Conservation (phyloP, 1,140 invertebrate species). For the Galleria mellonella region DNA sequence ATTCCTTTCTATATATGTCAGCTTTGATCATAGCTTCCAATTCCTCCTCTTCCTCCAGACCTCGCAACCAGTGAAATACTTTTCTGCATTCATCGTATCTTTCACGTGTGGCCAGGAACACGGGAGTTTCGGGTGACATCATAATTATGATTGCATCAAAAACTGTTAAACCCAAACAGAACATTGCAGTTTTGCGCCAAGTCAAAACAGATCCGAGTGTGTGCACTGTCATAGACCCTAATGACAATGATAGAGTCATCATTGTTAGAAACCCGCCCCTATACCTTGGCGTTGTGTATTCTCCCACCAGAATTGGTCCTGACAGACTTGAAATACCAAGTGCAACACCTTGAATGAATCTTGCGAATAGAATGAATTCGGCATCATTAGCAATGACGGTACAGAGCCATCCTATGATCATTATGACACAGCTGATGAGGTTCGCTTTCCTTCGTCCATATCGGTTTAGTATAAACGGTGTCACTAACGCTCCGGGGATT, state of each 20-base stretch:
- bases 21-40: conserved; percentile 26
- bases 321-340: conserved; percentile 3
- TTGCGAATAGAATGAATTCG: background rate
- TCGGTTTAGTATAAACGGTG: conserved; percentile 13
- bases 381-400: background rate
- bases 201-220: conserved; percentile 19
- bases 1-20: conserved; percentile 11
- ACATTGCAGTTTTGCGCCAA: conserved; percentile 15
- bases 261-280: conserved; percentile 25
- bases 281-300: conserved; percentile 6
- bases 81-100: conserved; percentile 26
- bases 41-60: conserved; percentile 30
- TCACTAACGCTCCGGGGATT: background rate
- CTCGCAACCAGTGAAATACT: conserved; percentile 32
- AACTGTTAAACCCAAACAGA: conserved; percentile 20
- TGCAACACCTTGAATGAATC: conserved; percentile 1
- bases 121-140: conserved; percentile 36
- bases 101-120: conserved; percentile 27
- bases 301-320: conserved; percentile 2
- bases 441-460: conserved; percentile 14
- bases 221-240: conserved; percentile 25
- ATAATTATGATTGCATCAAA: conserved; percentile 25
- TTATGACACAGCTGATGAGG: background rate
- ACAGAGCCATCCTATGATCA: conserved; percentile 1
- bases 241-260: conserved; percentile 24